Conservation (phyloP, 1,140 invertebrate genomes). For the Nylanderia fulva region DNA sequence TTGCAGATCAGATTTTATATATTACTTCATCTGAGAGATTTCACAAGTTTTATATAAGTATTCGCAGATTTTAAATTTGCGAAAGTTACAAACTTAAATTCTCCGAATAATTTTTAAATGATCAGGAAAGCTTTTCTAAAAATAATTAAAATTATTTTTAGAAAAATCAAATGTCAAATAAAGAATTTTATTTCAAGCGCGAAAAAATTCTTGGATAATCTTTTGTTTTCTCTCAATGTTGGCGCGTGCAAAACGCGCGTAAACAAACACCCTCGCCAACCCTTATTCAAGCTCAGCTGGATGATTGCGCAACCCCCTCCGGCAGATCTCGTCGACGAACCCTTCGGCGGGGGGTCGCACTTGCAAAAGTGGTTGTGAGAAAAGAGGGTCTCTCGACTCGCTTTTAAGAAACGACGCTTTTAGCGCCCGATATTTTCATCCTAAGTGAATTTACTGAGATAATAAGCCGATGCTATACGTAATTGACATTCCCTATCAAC, state of each 20-base stretch:
- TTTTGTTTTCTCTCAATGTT: neutral
- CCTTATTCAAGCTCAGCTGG: conserved; percentile 17
- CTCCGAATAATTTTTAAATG: too few species aligned
- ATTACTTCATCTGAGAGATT: too few species aligned
- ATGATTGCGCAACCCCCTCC: conserved; percentile 11
- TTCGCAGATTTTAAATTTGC: too few species aligned
- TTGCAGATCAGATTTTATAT: too few species aligned
- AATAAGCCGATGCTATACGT: conserved; percentile 46
- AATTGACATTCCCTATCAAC: conserved; percentile 1
- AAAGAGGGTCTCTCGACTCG: conserved; percentile 25
- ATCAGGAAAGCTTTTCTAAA: too few species aligned
- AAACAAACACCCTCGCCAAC: neutral
- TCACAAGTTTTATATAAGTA: too few species aligned
- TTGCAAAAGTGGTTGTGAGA: conserved; percentile 28
- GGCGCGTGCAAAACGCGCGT: conserved; percentile 19
- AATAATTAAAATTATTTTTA: too few species aligned
- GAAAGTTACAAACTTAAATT: too few species aligned
- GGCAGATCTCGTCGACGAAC: neutral
- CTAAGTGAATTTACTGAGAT: conserved; percentile 42
- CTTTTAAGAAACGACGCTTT: conserved; percentile 46
- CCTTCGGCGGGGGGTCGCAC: conserved; percentile 7
- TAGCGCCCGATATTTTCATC: conserved; percentile 21
- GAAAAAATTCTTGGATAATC: neutral
- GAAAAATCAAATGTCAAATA: neutral
- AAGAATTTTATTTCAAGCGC: neutral